Base-by-base conservation (phyloP, 2,888 invertebrate genomes). In the Dynastes tityus region DNA sequence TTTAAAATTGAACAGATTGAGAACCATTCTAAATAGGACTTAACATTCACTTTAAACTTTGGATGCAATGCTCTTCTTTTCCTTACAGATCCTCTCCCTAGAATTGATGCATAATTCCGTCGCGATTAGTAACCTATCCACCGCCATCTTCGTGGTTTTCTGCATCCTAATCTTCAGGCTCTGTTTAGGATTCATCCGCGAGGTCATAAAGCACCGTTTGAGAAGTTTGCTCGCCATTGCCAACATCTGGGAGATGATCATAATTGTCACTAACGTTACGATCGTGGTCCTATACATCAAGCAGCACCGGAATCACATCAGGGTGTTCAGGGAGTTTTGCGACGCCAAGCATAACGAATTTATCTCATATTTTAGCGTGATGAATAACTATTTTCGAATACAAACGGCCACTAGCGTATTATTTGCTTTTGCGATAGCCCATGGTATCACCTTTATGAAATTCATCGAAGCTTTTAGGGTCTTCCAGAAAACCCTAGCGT, bases 271-370 rank as follows among this genome's bases (percentile, higher is more conserved):
- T 4, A 71, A 71, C 53, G 49, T 76, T 0, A 27, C 55, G 3
- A 58, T 76, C 29, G 53, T 79, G 6, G 16, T 32, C n/a, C 27
- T 71, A 2, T 71, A 70, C 37, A 51, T 79, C 3, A 16, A 70
- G n/a, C 70, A 81, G 40, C 64, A 37, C n/a, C 2, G 53, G 1
- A 71, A 76, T 9, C 80, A 82, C 49, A 76, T 68, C 4, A n/a
- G 71, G 0, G 78, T 82, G 29, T 64, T 83, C 37, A 8, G 58
- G 2, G 16, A 78, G n/a, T 22, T 83, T 51, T 80, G 80, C 77
- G 70, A 53, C 9, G 61, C 79, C 11, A 80, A 79, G 22, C 79
- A 82, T n/a, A 84, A 84, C 51, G 76, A 82, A 67, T 83, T 82
- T 77, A 76, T 84, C 1, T 73, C 74, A 51, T 83, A 82, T 40